Conservation (phyloP, 1,140 invertebrate species). For the Pseudomyrmex cubaensis region DNA sequence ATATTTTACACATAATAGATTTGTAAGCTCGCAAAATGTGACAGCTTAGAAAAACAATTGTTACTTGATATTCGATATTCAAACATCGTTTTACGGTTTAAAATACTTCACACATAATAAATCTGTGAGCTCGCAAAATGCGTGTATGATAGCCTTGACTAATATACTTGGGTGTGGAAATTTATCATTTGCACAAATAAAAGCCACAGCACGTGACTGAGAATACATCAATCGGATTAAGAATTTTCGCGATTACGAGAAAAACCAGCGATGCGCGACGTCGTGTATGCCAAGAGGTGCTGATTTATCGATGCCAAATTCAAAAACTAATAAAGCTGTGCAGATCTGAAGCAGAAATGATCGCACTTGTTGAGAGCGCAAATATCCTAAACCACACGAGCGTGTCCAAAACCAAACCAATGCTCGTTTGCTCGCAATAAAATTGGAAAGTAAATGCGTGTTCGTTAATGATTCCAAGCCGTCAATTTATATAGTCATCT, state of each 20-base stretch:
- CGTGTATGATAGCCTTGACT: not conserved
- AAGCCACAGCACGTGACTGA: constrained; percentile 15
- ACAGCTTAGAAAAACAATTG: no score
- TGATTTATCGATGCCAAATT: constrained; percentile 44
- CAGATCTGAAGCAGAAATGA: constrained; percentile 30
- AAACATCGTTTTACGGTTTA: no score
- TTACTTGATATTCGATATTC: no score
- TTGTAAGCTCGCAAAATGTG: no score
- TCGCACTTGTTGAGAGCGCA: constrained; percentile 10
- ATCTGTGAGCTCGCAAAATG: not conserved
- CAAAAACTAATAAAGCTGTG: constrained; percentile 30
- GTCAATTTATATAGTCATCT: not conserved
- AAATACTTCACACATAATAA: no score
- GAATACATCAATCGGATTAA: constrained; percentile 23
- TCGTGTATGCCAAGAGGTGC: constrained; percentile 3
- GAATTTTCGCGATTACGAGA: not conserved
- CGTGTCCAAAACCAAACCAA: not conserved
- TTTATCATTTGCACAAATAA: constrained; percentile 2
- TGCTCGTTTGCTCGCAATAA: not conserved
- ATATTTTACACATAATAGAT: no score
- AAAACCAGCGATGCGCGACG: not conserved
- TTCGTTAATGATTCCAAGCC: not conserved
- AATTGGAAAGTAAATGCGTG: not conserved
- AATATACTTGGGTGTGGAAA: not conserved
- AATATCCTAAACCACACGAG: not conserved